Evolutionary conservation across 2,113 vertebrate genomes (phyloP).

Genomic region (Rallus limicola): DNA sequence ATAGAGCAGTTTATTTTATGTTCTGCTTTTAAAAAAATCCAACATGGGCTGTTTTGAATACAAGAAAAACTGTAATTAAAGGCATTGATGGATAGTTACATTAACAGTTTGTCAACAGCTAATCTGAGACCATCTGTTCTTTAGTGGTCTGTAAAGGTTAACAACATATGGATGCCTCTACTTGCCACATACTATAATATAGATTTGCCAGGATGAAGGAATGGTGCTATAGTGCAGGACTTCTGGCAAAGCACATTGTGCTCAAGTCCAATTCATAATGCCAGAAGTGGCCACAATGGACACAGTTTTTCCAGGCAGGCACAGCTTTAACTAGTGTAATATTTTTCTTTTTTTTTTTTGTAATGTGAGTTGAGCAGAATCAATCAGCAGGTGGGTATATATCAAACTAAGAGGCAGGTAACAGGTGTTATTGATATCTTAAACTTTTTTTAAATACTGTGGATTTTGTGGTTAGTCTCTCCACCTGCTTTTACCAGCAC

Average conservation of each 20-base stretch:
- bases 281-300: background rate
- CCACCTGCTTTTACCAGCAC: too few relatives aligned
- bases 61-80: conserved; percentile 26
- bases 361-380: background rate
- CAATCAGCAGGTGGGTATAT: background rate
- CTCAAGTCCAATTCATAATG: background rate
- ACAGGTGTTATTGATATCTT: background rate
- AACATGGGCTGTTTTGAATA: conserved; percentile 15
- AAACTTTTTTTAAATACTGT: background rate
- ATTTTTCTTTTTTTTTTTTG: background rate
- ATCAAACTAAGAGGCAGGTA: background rate
- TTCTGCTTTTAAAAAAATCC: background rate
- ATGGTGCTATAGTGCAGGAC: background rate
- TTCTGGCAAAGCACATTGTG: background rate
- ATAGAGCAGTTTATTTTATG: background rate
- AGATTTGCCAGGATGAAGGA: background rate
- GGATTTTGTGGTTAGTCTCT: too few relatives aligned
- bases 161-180: background rate
- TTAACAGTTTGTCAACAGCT: conserved; percentile 27
- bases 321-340: background rate
- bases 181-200: background rate
- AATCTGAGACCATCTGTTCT: conserved; percentile 36
- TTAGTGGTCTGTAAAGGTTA: conserved; percentile 7
- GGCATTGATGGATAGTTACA: conserved; percentile 30
- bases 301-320: background rate